Percentiles rank a stretch among this genome's conserved stretches.
Conservation (phyloP, 2,888 invertebrate species). For the Epicampocera succincta region DNA sequence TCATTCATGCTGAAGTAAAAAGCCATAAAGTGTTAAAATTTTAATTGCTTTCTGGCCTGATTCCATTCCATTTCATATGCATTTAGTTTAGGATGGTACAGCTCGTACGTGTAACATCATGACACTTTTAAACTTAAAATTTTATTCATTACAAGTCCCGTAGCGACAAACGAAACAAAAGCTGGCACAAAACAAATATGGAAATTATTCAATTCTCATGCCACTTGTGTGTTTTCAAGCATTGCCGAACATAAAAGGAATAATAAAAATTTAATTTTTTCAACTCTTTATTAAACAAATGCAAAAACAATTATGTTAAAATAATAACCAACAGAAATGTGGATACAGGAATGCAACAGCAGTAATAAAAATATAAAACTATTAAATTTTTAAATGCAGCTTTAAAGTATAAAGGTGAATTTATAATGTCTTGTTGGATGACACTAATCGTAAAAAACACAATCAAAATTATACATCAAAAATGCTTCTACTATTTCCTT, state of each 20-base stretch:
- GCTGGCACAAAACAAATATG: too few species aligned
- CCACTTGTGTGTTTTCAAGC: constrained; percentile 22
- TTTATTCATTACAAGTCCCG: constrained; percentile 32
- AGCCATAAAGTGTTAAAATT: too few species aligned
- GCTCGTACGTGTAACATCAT: background rate
- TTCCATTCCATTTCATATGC: too few species aligned
- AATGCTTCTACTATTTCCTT: too few species aligned
- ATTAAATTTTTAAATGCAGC: background rate
- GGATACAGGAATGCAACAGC: constrained; percentile 7
- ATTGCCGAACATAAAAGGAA: constrained; percentile 7
- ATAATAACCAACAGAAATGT: constrained; percentile 39
- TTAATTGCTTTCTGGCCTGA: too few species aligned
- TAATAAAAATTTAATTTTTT: constrained; percentile 15
- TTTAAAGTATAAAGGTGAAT: constrained; percentile 8
- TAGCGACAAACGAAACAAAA: background rate
- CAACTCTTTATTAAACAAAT: constrained; percentile 23
- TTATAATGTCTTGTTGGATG: background rate
- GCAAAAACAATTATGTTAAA: constrained; percentile 32
- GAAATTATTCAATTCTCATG: constrained; percentile 26
- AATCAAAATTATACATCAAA: too few species aligned
- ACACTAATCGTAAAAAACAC: too few species aligned
- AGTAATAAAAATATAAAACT: background rate
- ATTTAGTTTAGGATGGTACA: background rate
- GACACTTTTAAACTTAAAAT: constrained; percentile 24
- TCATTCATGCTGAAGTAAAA: too few species aligned